Evolutionary conservation across 2,797 vertebrate species (phyloP), one percentile per base, ranked within the genome.

Genomic region (Halcyon badia): DNA sequence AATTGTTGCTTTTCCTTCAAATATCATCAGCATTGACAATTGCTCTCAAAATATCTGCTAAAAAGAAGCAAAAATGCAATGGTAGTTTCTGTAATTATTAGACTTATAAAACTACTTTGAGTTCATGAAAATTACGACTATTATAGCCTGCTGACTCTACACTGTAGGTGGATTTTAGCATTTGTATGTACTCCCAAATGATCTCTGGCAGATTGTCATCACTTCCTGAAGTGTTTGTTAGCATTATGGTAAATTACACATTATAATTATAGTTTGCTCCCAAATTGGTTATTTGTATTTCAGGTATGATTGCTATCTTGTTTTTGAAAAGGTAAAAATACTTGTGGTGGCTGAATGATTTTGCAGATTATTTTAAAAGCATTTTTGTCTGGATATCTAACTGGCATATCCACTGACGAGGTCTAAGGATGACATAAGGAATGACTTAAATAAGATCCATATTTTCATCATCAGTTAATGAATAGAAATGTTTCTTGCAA

Each of bases 221-320:
- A 52, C 56, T 78, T 93, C 30, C 51, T 81, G 46, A 93, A 62
- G 15, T 72, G 6, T 41, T 68, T 92, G 30, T 78, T 90, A 89
- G 6, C 37, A 30, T 60, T 64, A 52, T 39, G 30, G 31, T 57
- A 86, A 91, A 89, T 69, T 44, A 56, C 30, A 76, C 1, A 0
- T 75, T 66, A 39, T 46, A 91, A 35, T 73, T 73, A 78, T n/a
- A 54, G 26, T 54, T 86, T 56, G 20, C 5, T 85, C 9, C 25
- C 28, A 79, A 17, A 49, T 21, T 48, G 24, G 28, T 60, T 87
- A 54, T 31, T 92, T 28, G 2, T 44, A 9, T 68, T 93, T 85
- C 64, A 89, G 11, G 25, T 62, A 24, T 57, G 33, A 81, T 33
- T 81, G 60, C 42, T 64, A 58, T 3, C 26, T 89, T 58, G 6